These are phyloP conservation scores for Amiota communis DNA, from an alignment of 2,888 invertebrate genomes.

Conservation along the genomic window DNA sequence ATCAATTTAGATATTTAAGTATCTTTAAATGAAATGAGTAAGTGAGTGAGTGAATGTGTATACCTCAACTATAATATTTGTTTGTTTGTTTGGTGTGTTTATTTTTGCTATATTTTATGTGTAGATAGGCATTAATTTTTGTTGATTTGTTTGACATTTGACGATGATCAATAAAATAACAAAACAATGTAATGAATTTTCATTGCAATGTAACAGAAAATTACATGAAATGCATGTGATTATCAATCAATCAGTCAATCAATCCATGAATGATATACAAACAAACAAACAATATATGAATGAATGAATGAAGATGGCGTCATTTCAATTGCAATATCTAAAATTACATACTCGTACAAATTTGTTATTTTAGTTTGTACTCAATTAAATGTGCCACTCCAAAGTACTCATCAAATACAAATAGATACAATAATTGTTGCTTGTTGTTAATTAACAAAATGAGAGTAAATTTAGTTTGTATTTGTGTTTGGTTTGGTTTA, in stretches of 20 bases:
- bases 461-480: no score
- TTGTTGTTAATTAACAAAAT: neutral
- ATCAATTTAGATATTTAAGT: conserved; percentile 9
- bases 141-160: no score
- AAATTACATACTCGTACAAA: neutral
- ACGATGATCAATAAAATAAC: no score
- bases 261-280: neutral
- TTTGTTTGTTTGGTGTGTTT: no score
- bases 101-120: no score
- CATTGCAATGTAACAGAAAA: neutral
- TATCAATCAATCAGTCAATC: conserved; percentile 8
- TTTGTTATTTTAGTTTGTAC: conserved; percentile 2
- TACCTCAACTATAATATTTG: no score
- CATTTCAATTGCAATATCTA: conserved; percentile 4
- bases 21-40: neutral
- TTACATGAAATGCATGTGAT: neutral
- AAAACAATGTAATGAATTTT: no score
- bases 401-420: neutral
- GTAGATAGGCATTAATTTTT: no score
- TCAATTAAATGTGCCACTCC: conserved; percentile 9
- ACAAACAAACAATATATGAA: no score
- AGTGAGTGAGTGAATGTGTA: no score
- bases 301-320: no score
- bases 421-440: neutral
- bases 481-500: no score